Conservation (phyloP, 2,113 vertebrate genomes). For the Otus sunia region DNA sequence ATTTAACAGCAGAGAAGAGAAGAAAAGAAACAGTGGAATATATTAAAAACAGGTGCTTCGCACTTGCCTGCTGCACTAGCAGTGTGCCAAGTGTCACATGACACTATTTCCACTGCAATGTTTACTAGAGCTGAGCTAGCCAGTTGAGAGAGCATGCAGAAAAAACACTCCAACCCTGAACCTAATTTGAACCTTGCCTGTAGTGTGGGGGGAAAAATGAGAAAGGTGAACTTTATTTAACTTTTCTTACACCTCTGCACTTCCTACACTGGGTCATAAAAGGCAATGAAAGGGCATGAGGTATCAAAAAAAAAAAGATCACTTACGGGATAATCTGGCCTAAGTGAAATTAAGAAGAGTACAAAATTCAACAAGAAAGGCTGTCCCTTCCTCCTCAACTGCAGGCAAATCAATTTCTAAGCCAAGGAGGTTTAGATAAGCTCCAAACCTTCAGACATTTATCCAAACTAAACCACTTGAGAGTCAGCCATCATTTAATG, state of each 20-base stretch:
- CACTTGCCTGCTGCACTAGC: neutral
- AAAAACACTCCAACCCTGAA: neutral
- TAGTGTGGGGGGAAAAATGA: neutral
- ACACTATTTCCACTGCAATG: neutral
- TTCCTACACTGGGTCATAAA: neutral
- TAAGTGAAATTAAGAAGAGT: neutral
- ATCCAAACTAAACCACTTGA: conserved; percentile 2
- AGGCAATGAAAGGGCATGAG: neutral
- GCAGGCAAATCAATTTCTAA: neutral
- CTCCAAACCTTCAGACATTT: neutral
- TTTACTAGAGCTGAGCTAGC: neutral
- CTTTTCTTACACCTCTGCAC: neutral
- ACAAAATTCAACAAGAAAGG: neutral
- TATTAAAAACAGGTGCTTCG: neutral
- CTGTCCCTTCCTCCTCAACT: neutral
- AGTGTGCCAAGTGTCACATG: neutral
- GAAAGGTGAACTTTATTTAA: conserved; percentile 14
- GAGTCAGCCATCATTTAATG: neutral
- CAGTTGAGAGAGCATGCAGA: neutral
- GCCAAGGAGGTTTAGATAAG: neutral
- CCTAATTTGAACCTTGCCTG: neutral
- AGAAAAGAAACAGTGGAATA: neutral
- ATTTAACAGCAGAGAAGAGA: neutral
- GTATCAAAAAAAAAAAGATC: neutral
- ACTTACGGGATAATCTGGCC: neutral